Conservation (phyloP, 2,888 invertebrate species). For the Spisula subtruncata region DNA sequence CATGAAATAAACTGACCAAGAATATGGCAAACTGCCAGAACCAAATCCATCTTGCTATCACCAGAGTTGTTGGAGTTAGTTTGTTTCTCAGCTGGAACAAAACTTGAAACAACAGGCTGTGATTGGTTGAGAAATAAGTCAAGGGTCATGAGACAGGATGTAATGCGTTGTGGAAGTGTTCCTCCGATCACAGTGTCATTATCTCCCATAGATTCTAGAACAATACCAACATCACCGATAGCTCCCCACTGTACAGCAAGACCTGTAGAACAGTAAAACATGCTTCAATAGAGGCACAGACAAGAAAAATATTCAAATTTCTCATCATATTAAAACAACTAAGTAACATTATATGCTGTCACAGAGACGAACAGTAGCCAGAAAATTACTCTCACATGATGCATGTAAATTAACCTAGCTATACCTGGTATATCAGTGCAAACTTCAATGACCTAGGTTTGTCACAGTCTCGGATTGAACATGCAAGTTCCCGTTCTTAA, state of each 20-base stretch:
- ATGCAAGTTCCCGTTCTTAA: too few relatives aligned
- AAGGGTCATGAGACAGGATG: conserved; percentile 96
- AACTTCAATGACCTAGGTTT: too few relatives aligned
- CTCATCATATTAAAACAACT: too few relatives aligned
- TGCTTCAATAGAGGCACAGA: neutral
- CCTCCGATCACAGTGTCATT: conserved; percentile 98
- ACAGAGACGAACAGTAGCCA: too few relatives aligned
- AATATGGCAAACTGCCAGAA: conserved; percentile 95
- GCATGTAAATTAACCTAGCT: too few relatives aligned
- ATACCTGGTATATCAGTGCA: too few relatives aligned
- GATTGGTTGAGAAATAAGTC: conserved; percentile 96
- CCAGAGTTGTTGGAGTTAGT: conserved; percentile 88
- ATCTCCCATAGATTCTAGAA: conserved; percentile 95
- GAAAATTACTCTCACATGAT: too few relatives aligned
- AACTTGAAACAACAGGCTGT: conserved; percentile 87
- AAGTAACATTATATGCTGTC: too few relatives aligned
- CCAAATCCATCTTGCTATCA: conserved; percentile 90
- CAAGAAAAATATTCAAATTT: too few relatives aligned
- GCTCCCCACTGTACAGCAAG: conserved; percentile 99
- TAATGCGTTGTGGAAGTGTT: conserved; percentile 97
- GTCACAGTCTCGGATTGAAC: too few relatives aligned
- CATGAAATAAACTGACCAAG: conserved; percentile 89
- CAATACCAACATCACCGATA: conserved; percentile 98
- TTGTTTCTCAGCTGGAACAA: conserved; percentile 96
- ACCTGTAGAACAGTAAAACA: conserved; percentile 75